Evolutionary conservation across 1,140 invertebrate genomes (phyloP).

Genomic region (Orchesella cincta): DNA sequence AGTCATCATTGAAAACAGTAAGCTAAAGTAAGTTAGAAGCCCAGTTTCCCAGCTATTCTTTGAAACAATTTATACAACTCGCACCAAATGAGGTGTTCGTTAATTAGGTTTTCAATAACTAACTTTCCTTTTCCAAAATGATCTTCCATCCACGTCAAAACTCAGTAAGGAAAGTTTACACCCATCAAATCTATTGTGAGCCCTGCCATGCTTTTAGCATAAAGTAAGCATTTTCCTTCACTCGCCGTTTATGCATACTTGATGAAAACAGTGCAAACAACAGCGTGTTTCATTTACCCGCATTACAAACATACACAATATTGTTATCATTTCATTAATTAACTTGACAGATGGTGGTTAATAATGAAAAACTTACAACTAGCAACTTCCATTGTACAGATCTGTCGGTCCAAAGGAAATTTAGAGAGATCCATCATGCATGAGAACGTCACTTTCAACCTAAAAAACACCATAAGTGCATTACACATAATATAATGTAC

Average conservation of each 20-base stretch:
- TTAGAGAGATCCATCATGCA: conserved; percentile 68
- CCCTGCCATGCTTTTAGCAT: neutral
- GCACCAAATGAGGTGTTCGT: too few relatives aligned
- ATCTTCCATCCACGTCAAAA: too few relatives aligned
- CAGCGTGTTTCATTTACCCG: neutral
- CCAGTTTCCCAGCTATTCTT: too few relatives aligned
- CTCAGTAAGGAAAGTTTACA: too few relatives aligned
- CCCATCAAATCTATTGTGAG: neutral
- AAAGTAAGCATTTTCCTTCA: neutral
- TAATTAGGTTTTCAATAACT: too few relatives aligned
- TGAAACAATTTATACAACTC: too few relatives aligned
- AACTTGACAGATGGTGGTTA: neutral
- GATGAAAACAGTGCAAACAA: neutral
- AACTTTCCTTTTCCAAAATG: too few relatives aligned
- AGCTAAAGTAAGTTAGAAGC: too few relatives aligned
- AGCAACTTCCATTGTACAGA: conserved; percentile 65
- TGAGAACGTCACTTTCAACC: conserved; percentile 64
- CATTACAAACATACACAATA: neutral
- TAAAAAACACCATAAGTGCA: conserved; percentile 52
- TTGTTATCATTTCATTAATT: neutral
- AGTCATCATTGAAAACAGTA: too few relatives aligned
- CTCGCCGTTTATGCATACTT: neutral
- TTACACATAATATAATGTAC: neutral
- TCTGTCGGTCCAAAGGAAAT: conserved; percentile 57
- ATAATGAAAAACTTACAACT: conserved; percentile 60